phyloP scores from a whole-genome alignment of 2,888 invertebrate species.

The Petrolisthes manimaculis region DNA sequence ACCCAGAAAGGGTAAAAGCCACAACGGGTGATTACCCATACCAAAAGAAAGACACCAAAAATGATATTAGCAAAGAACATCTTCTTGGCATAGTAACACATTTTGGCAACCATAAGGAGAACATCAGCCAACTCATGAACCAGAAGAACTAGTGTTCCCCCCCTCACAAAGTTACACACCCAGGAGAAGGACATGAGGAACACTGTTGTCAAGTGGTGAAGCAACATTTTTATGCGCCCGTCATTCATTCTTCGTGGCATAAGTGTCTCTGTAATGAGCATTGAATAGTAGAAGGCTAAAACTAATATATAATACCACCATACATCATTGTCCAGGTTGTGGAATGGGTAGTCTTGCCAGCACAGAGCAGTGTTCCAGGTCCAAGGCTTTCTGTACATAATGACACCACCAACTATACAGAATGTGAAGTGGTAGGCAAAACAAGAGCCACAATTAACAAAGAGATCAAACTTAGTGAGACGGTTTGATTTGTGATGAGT shows the following conservation, averaged over 20 bases:
- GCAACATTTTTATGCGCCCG: conserved; percentile 67
- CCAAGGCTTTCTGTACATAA: conserved; percentile 46
- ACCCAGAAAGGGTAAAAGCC: conserved; percentile 91
- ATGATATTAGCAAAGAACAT: conserved; percentile 31
- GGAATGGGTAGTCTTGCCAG: conserved; percentile 85
- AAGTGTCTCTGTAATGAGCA: conserved; percentile 85
- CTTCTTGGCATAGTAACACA: conserved; percentile 36
- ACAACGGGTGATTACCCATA: conserved; percentile 70
- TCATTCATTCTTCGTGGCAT: conserved; percentile 74
- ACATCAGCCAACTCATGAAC: conserved; percentile 52
- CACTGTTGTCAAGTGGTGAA: conserved; percentile 51
- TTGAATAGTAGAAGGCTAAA: conserved; percentile 41
- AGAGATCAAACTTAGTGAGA: conserved; percentile 89
- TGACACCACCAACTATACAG: conserved; percentile 7
- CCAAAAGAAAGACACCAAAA: conserved; percentile 49
- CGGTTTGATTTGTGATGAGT: conserved; percentile 85
- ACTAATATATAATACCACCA: conserved; percentile 57
- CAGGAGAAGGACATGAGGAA: conserved; percentile 55
- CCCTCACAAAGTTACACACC: conserved; percentile 49
- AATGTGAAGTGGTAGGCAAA: conserved; percentile 20
- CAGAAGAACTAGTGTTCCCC: conserved; percentile 57
- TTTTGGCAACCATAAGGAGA: conserved; percentile 55
- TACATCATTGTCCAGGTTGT: conserved; percentile 73
- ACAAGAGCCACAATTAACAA: conserved; percentile 82
- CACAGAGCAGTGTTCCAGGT: conserved; percentile 47